Base-by-base conservation (phyloP, 1,140 invertebrate genomes). In the Aleiodes sp. region DNA sequence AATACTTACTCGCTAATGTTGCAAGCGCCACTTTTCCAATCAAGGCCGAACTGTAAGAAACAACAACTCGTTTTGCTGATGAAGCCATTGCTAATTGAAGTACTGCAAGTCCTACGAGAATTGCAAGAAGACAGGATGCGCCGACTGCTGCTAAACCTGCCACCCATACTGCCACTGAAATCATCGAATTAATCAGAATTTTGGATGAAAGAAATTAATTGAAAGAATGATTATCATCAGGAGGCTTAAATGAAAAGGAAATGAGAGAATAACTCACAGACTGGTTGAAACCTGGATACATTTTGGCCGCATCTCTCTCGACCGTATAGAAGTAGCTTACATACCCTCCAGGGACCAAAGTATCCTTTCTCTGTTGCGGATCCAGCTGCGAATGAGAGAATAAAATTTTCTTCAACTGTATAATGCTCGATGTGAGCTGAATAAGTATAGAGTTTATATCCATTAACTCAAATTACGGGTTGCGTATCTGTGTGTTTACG, bases 261-360 rank as follows among this genome's bases (percentile, higher is more conserved):
- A n/a, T n/a, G n/a, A n/a, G n/a, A n/a, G n/a, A n/a, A n/a, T n/a
- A 73, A 90, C 92, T 92, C 84, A 95, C 94, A 88, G 70, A 91
- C 90, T 72, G 93, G 90, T 75, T 90, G 88, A 86, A 95, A 94
- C 82, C 92, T 90, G 62, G 93, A 92, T 16, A 92, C 90, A 69
- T 91, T 90, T 66, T 88, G 88, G 31, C 93, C 93, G 78, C 94
- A 96, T 85, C 92, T 90, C 83, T 94, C 93, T 70, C 93, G 87
- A 82, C 92, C 91, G 85, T 94, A 94, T 10, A 91, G 86, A 69
- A 94, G 84, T 74, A 91, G 88, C 85, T 94, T 94, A 88, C 94
- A 95, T 59, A 92, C 90, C 73, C 90, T 91, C 92, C 93, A 96
- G 78, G 93, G 93, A 71, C 94, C 93, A 80, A 95, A 96, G 84